These are phyloP conservation scores for Centropus unirufus DNA, from an alignment of 2,113 vertebrate genomes.

Conservation along the genomic window DNA sequence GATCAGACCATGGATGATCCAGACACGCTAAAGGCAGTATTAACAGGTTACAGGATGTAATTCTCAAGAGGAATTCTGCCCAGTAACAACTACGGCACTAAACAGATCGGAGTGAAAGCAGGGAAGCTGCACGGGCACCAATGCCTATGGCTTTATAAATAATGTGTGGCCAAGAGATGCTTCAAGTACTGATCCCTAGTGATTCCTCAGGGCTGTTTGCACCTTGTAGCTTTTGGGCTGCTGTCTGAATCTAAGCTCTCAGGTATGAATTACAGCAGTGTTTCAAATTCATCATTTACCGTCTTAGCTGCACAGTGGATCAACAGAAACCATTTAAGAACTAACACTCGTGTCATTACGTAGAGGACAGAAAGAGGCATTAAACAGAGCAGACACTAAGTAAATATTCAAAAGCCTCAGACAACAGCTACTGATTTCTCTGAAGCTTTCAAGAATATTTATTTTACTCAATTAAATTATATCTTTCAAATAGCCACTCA, in stretches of 20 bases:
- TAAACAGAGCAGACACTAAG: neutral
- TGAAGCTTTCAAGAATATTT: neutral
- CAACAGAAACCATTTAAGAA: neutral
- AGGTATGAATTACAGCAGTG: neutral
- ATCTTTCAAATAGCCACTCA: neutral
- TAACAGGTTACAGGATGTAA: neutral
- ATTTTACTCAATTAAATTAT: neutral
- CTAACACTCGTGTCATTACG: too few relatives aligned
- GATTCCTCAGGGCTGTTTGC: neutral
- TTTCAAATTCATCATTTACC: neutral
- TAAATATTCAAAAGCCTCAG: neutral
- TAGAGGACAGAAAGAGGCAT: neutral
- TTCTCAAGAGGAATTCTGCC: neutral
- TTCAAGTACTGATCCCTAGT: neutral
- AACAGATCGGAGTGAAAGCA: neutral
- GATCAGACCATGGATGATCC: neutral
- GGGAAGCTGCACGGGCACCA: neutral
- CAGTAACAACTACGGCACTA: too few relatives aligned
- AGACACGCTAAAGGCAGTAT: fast-evolving
- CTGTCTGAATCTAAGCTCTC: neutral
- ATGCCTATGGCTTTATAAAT: neutral
- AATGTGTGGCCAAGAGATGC: fast-evolving
- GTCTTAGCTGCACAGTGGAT: neutral
- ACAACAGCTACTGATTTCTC: neutral
- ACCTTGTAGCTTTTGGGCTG: too few relatives aligned